Base-by-base conservation (phyloP, 2,113 vertebrate species). In the Eublepharis macularius region DNA sequence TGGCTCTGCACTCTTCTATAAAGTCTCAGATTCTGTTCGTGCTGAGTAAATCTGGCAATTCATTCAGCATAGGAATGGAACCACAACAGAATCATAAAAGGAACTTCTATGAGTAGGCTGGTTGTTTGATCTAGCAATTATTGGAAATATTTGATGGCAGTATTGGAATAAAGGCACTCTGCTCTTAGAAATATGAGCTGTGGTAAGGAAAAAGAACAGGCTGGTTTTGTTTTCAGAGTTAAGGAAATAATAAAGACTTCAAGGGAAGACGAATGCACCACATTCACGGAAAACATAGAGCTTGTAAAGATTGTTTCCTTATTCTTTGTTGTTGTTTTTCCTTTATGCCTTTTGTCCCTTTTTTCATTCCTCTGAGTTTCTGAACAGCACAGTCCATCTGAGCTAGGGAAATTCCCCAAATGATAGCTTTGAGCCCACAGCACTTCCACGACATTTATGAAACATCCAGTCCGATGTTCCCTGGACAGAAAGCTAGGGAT, bases 211-310 rank as follows among this genome's bases (percentile, higher is more conserved):
- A 79, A 45, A 79, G 66, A 39, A 45, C 17, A 72, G 29, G 39
- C 47, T 85, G 65, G 39, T 14, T 78, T 84, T 69, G 26, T 77
- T 70, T 77, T 45, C 65, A 78, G 75, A 69, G 36, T 84, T 54
- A 54, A 84, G 34, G 65, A 78, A 78, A 78, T 24, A 73, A 73
- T 51, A 54, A 81, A 72, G 66, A 81, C 66, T 70, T 73, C 81
- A 70, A 72, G 68, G 29, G 66, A 79, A 78, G 29, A 57, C 36
- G 29, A 76, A 77, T 84, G 45, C 11, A 43, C 34, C 16, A 13
- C 69, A 79, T 85, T 78, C 49, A 78, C 32, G 70, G 29, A 76
- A 63, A 60, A 68, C 24, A 49, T 34, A 21, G 24, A 29, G 36
- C 65, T 85, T 70, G 49, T 78, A 72, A 57, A 21, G 73, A 43